phyloP scores from a whole-genome alignment of 2,113 vertebrate genomes.

The Phocoena phocoena region DNA sequence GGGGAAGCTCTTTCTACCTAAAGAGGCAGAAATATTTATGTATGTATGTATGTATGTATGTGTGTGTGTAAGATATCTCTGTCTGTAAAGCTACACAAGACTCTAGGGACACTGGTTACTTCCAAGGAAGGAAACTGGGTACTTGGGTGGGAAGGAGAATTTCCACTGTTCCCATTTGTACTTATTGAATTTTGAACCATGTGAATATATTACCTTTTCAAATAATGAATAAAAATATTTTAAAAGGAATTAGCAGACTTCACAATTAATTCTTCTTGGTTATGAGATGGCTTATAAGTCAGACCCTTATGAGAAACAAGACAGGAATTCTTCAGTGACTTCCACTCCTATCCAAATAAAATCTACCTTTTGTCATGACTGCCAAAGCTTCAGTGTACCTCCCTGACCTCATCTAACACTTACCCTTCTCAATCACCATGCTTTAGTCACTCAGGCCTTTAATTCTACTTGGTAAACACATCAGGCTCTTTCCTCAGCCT shows the following conservation, averaged over 20 bases:
- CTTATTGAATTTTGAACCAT: conserved; percentile 20
- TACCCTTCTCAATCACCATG: neutral
- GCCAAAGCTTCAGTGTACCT: neutral
- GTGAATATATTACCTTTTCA: conserved; percentile 32
- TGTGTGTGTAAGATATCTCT: neutral
- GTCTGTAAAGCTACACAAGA: conserved; percentile 13
- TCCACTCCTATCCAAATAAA: neutral
- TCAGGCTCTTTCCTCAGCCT: neutral
- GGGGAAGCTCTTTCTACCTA: neutral
- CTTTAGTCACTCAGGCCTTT: neutral
- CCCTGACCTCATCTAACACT: neutral
- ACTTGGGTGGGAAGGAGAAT: neutral
- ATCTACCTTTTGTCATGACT: neutral
- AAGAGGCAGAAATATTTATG: neutral
- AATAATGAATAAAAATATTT: neutral
- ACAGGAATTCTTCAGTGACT: neutral
- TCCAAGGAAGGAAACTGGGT: conserved; percentile 3
- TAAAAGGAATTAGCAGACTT: conserved; percentile 29
- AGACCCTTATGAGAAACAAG: neutral
- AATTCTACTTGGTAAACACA: neutral
- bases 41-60: neutral
- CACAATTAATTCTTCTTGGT: conserved; percentile 36
- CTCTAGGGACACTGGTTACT: neutral
- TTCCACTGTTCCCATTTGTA: neutral
- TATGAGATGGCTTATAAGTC: neutral